These are phyloP conservation scores for Hemicrepidius hirtus DNA, from an alignment of 2,888 invertebrate species.

Conservation along the genomic window DNA sequence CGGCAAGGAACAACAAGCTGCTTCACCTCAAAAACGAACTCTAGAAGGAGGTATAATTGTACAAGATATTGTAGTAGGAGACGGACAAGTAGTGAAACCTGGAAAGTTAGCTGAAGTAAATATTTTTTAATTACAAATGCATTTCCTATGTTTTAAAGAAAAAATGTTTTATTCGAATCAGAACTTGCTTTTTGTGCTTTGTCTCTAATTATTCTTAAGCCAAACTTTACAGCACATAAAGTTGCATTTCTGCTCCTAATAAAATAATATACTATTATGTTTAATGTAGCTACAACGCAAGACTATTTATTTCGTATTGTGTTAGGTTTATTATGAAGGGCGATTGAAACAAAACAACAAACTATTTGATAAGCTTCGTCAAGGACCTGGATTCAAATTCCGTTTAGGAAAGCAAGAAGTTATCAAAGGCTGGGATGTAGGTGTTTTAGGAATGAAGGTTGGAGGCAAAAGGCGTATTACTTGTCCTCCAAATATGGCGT, in stretches of 20 bases:
- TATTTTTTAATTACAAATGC: no score
- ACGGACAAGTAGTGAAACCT: slow-evolving; percentile 83
- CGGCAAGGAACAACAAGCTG: slow-evolving; percentile 57
- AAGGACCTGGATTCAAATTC: slow-evolving; percentile 91
- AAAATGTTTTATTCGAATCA: no score
- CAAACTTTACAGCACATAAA: no score
- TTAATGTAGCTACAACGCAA: not conserved
- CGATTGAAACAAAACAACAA: slow-evolving; percentile 88
- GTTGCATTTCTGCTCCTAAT: no score
- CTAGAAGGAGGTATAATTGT: slow-evolving; percentile 86
- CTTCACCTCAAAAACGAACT: slow-evolving; percentile 72
- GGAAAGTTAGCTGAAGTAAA: slow-evolving; percentile 82
- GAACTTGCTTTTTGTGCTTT: no score
- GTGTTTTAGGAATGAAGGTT: slow-evolving; percentile 93
- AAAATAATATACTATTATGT: no score
- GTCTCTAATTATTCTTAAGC: no score
- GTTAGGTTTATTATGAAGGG: slow-evolving; percentile 89
- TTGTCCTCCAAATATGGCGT: slow-evolving; percentile 91
- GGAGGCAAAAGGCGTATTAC: slow-evolving; percentile 92
- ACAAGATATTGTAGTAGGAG: slow-evolving; percentile 88
- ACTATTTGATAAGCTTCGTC: slow-evolving; percentile 85
- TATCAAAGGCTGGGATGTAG: slow-evolving; percentile 93
- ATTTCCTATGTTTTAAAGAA: no score
- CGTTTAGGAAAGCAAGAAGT: slow-evolving; percentile 89
- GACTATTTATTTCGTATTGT: not conserved